These are phyloP conservation scores for Apis mellifera DNA, from an alignment of 1,140 invertebrate species.

Conservation along the genomic window Amel_HAv3.1 CM009936.2:10224001-10224500, in stretches of 20 bases:
- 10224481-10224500: too few species aligned
- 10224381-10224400: not conserved
- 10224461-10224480: too few species aligned
- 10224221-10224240: not conserved
- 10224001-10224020: conserved; percentile 37
- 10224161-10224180: not conserved
- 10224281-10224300: not conserved
- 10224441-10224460: too few species aligned
- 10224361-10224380: not conserved
- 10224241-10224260: not conserved
- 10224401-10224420: too few species aligned
- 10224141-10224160: not conserved
- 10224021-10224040: conserved; percentile 29
- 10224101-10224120: conserved; percentile 14
- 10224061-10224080: conserved; percentile 11
- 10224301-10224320: not conserved
- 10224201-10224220: not conserved
- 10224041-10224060: conserved; percentile 40
- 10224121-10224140: not conserved
- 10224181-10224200: not conserved
- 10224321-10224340: not conserved
- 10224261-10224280: not conserved
- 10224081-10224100: not conserved
- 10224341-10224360: too few species aligned
- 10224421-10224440: too few species aligned